Evolutionary conservation across 2,888 invertebrate genomes (phyloP), one percentile per base, ranked within the genome.

Genomic region (Pristionchus maxplancki): DNA sequence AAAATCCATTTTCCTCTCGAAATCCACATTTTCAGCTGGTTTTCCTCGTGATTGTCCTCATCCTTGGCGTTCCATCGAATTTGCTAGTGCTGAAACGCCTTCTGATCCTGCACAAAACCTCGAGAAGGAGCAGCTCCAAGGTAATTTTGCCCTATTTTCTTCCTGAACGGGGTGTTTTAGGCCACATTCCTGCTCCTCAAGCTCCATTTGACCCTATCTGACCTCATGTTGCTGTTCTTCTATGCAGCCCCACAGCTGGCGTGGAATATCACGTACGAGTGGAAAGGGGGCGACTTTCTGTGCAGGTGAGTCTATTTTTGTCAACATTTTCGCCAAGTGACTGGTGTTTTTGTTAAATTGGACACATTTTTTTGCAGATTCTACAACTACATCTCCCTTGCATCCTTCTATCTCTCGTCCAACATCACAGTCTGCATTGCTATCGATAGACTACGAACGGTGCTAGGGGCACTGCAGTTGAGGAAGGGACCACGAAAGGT

Each of bases 401-500:
- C 93, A 89, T 90, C 93, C 0, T 90, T 94, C 31, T 94, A 94
- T 89, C 89, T 93, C 84, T 92, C 92, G 24, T 94, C 94, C 0
- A 94, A 94, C 89, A 93, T 94, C 28, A 92, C 94, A 48, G 92
- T 93, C 82, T 94, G 93, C 88, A 94, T 94, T 37, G 94, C 94
- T 0, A 64, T 94, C 24, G 94, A 94, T 81, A 89, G 94, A 40
- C 90, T 94, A n/a, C 78, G 92, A 48, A 94, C 93, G 48, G 94
- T 94, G 6, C 83, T 94, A 9, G 89, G 89, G 34, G 94, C 94
- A 9, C 91, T 90, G 48, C 90, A 92, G 74, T 87, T 92, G n/a
- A 4, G 62, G 34, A 50, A 48, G n/a, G 84, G 84, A 53, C 37
- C 28, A 28, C 13, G 15, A 20, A 84, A 40, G 50, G 84, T 84